These are phyloP conservation scores for Miniopterus natalensis DNA, from an alignment of 2,113 vertebrate genomes.

Conservation along the genomic window DNA sequence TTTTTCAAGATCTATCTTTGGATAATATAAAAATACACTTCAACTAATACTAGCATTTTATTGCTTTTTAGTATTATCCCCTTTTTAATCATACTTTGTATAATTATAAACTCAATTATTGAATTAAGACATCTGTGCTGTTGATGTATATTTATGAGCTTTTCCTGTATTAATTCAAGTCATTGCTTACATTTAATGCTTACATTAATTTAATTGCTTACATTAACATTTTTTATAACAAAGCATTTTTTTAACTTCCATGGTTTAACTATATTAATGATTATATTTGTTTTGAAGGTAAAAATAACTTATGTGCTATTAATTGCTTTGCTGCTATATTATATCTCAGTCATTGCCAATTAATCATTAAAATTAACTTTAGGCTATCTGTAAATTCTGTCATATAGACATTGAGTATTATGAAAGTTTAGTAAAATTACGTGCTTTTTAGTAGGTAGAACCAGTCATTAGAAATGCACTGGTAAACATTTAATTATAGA, in stretches of 20 bases:
- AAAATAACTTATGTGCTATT: constrained; percentile 28
- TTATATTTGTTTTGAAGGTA: constrained; percentile 20
- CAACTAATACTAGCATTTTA: constrained; percentile 22
- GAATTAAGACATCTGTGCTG: constrained; percentile 9
- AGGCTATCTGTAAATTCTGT: constrained; percentile 17
- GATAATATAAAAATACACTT: background rate
- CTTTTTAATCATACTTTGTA: constrained; percentile 18
- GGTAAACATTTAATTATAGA: constrained; percentile 52
- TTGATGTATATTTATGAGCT: background rate
- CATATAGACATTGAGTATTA: constrained; percentile 22
- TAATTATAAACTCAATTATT: background rate
- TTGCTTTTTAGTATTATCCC: constrained; percentile 22
- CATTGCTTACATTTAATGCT: constrained; percentile 25
- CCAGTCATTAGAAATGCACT: constrained; percentile 37
- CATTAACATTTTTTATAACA: constrained; percentile 9
- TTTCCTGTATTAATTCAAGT: constrained; percentile 53
- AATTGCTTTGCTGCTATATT: constrained; percentile 7
- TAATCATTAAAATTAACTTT: constrained; percentile 51
- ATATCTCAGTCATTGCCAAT: constrained; percentile 2
- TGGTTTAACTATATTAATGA: constrained; percentile 51
- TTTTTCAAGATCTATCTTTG: constrained; percentile 28
- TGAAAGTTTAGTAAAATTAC: constrained; percentile 42
- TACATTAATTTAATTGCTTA: background rate
- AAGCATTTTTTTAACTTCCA: background rate
- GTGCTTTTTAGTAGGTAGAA: constrained; percentile 53